Evolutionary conservation across 2,797 vertebrate genomes (phyloP).

Genomic region (Cephalopachus bancanus): DNA sequence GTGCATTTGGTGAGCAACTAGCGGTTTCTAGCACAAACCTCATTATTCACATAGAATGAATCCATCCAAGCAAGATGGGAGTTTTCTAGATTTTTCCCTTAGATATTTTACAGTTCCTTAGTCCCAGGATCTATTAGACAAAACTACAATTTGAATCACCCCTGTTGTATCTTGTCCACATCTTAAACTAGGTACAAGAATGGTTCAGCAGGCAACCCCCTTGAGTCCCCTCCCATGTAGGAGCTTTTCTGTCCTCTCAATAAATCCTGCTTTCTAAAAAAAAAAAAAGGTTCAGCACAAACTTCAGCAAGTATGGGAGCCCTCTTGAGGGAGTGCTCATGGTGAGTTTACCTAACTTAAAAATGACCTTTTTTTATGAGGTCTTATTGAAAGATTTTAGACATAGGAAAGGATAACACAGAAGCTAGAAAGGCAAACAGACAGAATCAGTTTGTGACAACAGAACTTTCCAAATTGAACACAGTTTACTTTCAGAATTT

Average conservation of each 20-base stretch:
- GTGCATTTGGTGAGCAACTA: background rate
- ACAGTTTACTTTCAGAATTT: no score
- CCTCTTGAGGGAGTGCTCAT: background rate
- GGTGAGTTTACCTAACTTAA: background rate
- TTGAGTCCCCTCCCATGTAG: no score
- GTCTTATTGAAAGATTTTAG: background rate
- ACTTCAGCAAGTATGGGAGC: background rate
- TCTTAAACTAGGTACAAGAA: background rate
- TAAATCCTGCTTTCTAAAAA: no score
- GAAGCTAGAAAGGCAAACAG: no score
- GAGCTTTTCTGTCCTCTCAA: no score
- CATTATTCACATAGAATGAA: background rate
- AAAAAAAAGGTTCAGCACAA: background rate
- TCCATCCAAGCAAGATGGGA: background rate
- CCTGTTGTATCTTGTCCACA: background rate
- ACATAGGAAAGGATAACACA: no score
- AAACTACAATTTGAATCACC: background rate
- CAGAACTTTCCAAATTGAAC: no score
- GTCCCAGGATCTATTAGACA: background rate
- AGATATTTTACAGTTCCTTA: background rate
- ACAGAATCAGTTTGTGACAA: no score
- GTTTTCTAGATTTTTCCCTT: background rate
- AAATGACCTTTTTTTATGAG: background rate
- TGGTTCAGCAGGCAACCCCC: no score
- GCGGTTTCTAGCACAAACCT: background rate